These are phyloP conservation scores for Eonycteris spelaea DNA, from an alignment of 2,113 vertebrate species.

Conservation along the genomic window DNA sequence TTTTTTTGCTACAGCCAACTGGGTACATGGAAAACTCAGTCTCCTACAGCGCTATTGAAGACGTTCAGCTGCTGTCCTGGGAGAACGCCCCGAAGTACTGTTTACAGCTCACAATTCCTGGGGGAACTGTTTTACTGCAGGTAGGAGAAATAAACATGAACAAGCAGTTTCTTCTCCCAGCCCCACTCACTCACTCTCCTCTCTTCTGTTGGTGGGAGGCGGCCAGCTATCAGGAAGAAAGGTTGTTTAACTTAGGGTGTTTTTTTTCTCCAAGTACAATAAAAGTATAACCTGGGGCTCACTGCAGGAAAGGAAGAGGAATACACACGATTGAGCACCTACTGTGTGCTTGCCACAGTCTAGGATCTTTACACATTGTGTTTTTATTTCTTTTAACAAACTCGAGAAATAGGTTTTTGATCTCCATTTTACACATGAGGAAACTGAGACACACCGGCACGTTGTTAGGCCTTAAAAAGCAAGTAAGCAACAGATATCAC, in stretches of 20 bases:
- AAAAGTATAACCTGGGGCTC: not conserved
- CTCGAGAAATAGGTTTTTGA: not conserved
- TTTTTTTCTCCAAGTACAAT: not conserved
- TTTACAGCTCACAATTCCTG: slow-evolving; percentile 97
- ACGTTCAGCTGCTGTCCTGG: slow-evolving; percentile 98
- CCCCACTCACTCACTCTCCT: accelerated
- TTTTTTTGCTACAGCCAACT: slow-evolving; percentile 88
- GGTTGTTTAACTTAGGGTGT: not conserved
- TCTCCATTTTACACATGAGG: not conserved
- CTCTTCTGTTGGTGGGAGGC: not conserved
- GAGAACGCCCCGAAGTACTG: slow-evolving; percentile 99
- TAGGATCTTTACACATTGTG: not conserved
- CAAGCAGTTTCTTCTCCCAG: slow-evolving; percentile 4
- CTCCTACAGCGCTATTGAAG: slow-evolving; percentile 98
- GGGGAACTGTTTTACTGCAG: slow-evolving; percentile 96
- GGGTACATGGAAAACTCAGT: slow-evolving; percentile 98
- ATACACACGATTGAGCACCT: not conserved
- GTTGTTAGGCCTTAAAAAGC: not conserved
- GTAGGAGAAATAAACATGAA: slow-evolving; percentile 80
- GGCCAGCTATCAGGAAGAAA: not conserved
- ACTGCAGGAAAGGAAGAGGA: no score
- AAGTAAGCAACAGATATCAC: no score
- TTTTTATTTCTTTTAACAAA: not conserved
- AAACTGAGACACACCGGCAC: not conserved
- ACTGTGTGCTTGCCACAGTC: accelerated